Evolutionary conservation across 2,113 vertebrate genomes (phyloP), one percentile per base, ranked within the genome.

Genomic region (Sinocyclocheilus rhinocerous): DNA sequence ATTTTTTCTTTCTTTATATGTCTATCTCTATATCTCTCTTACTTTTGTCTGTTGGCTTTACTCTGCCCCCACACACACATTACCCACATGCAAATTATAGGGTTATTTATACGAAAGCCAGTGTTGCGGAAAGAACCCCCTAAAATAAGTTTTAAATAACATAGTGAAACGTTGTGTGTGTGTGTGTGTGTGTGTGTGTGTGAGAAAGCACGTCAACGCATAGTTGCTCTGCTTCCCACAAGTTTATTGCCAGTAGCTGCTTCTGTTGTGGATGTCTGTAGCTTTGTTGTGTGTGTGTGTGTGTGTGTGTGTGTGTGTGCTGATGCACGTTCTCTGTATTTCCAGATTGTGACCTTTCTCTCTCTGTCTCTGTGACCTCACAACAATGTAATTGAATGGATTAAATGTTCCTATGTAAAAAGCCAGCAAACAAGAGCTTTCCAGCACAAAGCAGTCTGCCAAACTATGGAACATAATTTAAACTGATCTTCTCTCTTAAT

Each of bases 401-500:
- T 90, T 80, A 86, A 84, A 90, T 91, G 93, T 94, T 94, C 90
- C 92, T 88, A 77, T 87, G 36, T 39, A 61, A 79, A 79, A 79
- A 6, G 29, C 20, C 77, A 79, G 55, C 11, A 79, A 78, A 61
- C 20, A 59, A 22, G 52, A n/a, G 52, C 55, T 79, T 59, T 59
- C 76, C 29, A 57, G 76, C 50, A 9, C 75, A 50, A 13, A 76
- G 15, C n/a, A 33, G 10, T 78, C 36, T 39, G 18, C 52, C 76
- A 80, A 80, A 61, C 20, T 42, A 52, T 50, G 75, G 52, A 52
- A 76, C 13, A 76, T 1, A 8, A 76, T 18, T 76, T 26, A 26
- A 76, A 50, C 24, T 29, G 45, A 76, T 76, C n/a, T 18, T 16
- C 42, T 76, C 24, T 52, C 45, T 26, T 29, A 76, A 76, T 76